These are phyloP conservation scores for Cenopis cana DNA, from an alignment of 2,888 invertebrate genomes.

Conservation along the genomic window DNA sequence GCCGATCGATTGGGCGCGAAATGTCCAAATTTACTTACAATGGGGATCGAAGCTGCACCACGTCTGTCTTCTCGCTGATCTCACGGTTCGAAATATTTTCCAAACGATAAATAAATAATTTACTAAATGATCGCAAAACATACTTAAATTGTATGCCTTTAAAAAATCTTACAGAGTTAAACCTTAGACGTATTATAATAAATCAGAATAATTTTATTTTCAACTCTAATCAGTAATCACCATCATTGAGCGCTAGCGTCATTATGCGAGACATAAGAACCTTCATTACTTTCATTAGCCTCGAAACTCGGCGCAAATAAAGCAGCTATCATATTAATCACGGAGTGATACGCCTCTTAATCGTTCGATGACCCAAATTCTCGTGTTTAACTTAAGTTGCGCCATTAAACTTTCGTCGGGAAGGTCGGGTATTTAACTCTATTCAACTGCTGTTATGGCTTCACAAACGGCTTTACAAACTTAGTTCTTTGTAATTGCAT, in stretches of 20 bases:
- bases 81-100: too few relatives aligned
- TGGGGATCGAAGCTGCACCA: too few relatives aligned
- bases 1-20: too few relatives aligned
- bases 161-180: too few relatives aligned
- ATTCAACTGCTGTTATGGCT: conserved; percentile 44
- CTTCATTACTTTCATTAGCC: conserved; percentile 34
- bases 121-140: too few relatives aligned
- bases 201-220: conserved; percentile 3
- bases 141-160: too few relatives aligned
- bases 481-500: conserved; percentile 35
- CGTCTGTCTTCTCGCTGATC: too few relatives aligned
- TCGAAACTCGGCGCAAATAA: conserved; percentile 29
- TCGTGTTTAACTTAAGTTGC: conserved; percentile 45
- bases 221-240: conserved; percentile 10
- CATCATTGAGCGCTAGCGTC: conserved; percentile 17
- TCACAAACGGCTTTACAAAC: conserved; percentile 26
- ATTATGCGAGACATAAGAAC: conserved; percentile 31
- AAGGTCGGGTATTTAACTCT: conserved; percentile 39
- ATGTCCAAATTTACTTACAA: too few relatives aligned
- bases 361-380: conserved; percentile 46
- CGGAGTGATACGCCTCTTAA: conserved; percentile 45
- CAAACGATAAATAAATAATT: too few relatives aligned
- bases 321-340: conserved; percentile 42
- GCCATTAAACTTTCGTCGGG: conserved; percentile 46
- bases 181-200: too few relatives aligned